Base-by-base conservation (phyloP, 2,113 vertebrate genomes). In the Girardinichthys multiradiatus region DNA sequence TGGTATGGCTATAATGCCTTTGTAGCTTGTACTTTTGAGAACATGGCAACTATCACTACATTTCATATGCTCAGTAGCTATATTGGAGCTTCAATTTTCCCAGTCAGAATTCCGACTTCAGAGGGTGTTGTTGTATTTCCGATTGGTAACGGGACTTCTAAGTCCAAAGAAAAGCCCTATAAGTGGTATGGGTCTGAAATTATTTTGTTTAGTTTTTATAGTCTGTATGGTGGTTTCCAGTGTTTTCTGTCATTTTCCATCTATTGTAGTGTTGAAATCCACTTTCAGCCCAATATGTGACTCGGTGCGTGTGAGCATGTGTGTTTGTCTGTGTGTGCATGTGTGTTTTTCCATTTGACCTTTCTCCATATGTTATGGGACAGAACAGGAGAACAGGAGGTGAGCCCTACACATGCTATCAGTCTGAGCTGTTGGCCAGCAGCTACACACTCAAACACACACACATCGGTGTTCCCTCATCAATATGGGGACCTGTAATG, bases 321-420 rank as follows among this genome's bases (percentile, higher is more conserved):
- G 61, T 42, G 57, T 57, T 30, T 57, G 70, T 74, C 65, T 67
- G 77, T 66, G 57, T 63, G 66, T 62, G 66, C 72, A 48, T 58
- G 72, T 73, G 71, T 75, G 71, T 69, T 75, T 48, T 63, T 72
- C 14, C 33, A 70, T 75, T 64, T 89, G 86, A 92, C 89, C 89
- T 92, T 92, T 85, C 80, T 82, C 85, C 89, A 86, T 90, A 91
- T 90, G 91, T 77, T 87, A 72, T 89, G 88, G 80, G 86, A 89
- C 88, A 80, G 81, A 84, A 72, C 68, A 29, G 70, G 72, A 70
- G 76, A 79, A 81, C 83, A 88, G 82, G 76, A 88, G 86, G 84
- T 89, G 82, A 87, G 80, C 84, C 77, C 64, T 79, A 68, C 77
- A 90, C 85, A 87, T 81, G 85, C 79, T 90, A 84, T 84, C 87